Evolutionary conservation across 2,113 vertebrate genomes (phyloP).

Genomic region (Lampris incognitus): DNA sequence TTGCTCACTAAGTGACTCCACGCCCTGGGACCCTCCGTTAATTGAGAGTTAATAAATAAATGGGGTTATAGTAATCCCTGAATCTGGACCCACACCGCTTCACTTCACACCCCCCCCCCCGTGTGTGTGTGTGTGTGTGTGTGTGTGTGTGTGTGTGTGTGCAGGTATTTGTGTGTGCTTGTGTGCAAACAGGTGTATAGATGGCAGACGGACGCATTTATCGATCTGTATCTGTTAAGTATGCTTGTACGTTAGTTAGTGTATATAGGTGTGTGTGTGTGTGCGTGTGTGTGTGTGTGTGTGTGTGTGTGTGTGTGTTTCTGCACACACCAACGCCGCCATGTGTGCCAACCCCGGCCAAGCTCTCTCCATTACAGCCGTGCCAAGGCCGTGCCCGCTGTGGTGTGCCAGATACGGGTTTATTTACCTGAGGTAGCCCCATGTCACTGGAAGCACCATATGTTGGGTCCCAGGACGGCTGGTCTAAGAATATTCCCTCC

Average conservation of each 20-base stretch:
- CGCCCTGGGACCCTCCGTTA: conserved; percentile 79
- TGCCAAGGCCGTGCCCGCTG: conserved; percentile 76
- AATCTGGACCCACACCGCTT: conserved; percentile 73
- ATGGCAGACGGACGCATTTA: too few relatives aligned
- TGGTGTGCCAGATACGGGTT: conserved; percentile 83
- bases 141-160: conserved; percentile 3
- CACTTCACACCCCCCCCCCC: conserved; percentile 30
- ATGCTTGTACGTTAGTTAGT: not conserved
- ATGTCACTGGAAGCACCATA: conserved; percentile 84
- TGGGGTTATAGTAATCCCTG: conserved; percentile 79
- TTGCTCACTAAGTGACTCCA: conserved; percentile 72
- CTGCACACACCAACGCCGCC: not conserved
- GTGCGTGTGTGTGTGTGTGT: not conserved
- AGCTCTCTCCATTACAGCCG: conserved; percentile 55
- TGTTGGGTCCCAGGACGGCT: conserved; percentile 82
- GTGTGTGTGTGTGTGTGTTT: conserved; percentile 21
- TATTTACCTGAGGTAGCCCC: conserved; percentile 85
- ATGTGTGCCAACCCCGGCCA: conserved; percentile 52
- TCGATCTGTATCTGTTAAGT: not conserved
- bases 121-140: conserved; percentile 14
- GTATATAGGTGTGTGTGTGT: not conserved
- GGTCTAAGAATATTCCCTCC: conserved; percentile 67
- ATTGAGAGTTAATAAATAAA: conserved; percentile 86
- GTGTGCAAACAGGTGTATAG: not conserved
- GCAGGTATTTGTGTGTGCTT: conserved; percentile 1